Evolutionary conservation across 2,113 vertebrate species (phyloP).

Genomic region (Epinephelus fuscoguttatus): DNA sequence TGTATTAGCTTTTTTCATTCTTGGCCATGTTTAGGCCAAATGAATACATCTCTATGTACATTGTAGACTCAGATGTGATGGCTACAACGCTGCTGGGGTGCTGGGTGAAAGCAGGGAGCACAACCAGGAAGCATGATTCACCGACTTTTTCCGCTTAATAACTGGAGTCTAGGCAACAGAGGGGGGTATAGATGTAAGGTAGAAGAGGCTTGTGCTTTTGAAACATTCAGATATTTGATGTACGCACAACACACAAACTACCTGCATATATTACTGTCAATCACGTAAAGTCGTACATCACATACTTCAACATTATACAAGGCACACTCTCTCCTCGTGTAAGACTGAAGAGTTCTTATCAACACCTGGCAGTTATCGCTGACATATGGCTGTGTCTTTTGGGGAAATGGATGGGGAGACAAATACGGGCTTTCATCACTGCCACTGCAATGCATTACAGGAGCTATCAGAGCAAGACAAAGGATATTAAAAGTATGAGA

Average conservation of each 20-base stretch:
- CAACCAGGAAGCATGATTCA: constrained; percentile 69
- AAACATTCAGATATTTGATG: constrained; percentile 38
- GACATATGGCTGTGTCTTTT: constrained; percentile 66
- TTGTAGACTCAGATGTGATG: constrained; percentile 38
- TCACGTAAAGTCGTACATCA: constrained; percentile 38
- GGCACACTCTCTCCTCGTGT: constrained; percentile 12
- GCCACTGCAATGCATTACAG: constrained; percentile 70
- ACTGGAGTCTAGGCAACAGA: constrained; percentile 52
- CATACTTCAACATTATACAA: constrained; percentile 29
- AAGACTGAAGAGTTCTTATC: constrained; percentile 60
- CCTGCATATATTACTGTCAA: constrained; percentile 59
- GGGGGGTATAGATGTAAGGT: constrained; percentile 46
- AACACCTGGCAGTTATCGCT: constrained; percentile 55
- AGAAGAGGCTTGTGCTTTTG: constrained; percentile 31
- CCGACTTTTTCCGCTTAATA: constrained; percentile 46
- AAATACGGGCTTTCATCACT: constrained; percentile 64
- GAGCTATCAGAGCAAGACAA: constrained; percentile 79
- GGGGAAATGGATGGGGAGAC: constrained; percentile 68
- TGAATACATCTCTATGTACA: background rate
- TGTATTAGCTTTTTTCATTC: background rate
- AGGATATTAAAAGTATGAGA: constrained; percentile 79
- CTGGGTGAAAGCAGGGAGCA: constrained; percentile 41
- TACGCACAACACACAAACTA: constrained; percentile 40
- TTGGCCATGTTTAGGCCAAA: background rate
- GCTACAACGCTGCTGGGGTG: constrained; percentile 34